phyloP scores from a whole-genome alignment of 1,140 invertebrate species.

The Aphelinus certus region DNA sequence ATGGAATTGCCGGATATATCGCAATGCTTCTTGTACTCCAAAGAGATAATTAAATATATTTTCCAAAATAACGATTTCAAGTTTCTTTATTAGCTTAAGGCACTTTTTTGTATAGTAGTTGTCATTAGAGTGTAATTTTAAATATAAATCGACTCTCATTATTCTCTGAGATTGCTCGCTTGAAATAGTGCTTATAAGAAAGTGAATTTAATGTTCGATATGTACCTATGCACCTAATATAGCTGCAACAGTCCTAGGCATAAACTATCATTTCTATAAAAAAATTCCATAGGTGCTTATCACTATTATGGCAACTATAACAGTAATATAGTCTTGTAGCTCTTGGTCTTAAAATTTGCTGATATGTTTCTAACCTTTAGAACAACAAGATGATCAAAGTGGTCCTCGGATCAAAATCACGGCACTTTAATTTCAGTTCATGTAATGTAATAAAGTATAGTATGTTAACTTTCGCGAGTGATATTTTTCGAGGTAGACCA shows the following conservation, averaged over 20 bases:
- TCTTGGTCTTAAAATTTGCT: not conserved
- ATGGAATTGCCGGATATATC: not conserved
- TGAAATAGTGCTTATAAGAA: not conserved
- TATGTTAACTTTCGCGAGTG: constrained; percentile 8
- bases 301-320: constrained; percentile 25
- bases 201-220: not conserved
- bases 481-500: constrained; percentile 20
- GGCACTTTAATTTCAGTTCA: not conserved
- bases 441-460: not conserved
- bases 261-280: not conserved
- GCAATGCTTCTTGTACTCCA: not conserved
- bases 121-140: no score
- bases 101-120: not conserved
- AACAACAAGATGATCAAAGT: not conserved
- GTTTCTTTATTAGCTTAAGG: not conserved
- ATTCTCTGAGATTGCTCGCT: not conserved
- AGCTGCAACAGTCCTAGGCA: not conserved
- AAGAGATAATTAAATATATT: not conserved
- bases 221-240: not conserved
- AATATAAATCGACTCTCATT: no score
- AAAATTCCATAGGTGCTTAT: constrained; percentile 21
- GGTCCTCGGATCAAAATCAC: not conserved
- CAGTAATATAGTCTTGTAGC: constrained; percentile 14
- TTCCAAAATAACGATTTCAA: no score
- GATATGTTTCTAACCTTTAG: constrained; percentile 14